These are phyloP conservation scores for Archocentrus centrarchus DNA, from an alignment of 2,113 vertebrate species.

Conservation along the genomic window DNA sequence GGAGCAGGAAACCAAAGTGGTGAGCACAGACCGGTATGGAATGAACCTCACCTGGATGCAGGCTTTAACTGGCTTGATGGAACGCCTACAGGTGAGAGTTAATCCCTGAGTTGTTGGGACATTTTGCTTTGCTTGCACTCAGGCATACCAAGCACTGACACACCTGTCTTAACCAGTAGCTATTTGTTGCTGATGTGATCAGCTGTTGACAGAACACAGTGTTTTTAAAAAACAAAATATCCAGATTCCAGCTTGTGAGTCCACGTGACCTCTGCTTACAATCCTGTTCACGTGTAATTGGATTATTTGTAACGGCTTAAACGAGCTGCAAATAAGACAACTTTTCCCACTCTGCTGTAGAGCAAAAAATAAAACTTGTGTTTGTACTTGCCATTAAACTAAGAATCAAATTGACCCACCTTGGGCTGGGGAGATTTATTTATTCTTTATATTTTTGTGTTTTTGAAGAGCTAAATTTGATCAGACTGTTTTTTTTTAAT, in stretches of 20 bases:
- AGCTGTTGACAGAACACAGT: background rate
- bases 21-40: slow-evolving; percentile 84
- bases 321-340: background rate
- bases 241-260: background rate
- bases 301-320: background rate
- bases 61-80: slow-evolving; percentile 86
- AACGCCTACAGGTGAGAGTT: slow-evolving; percentile 84
- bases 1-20: slow-evolving; percentile 86
- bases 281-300: background rate
- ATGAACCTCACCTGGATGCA: slow-evolving; percentile 88
- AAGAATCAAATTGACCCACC: background rate
- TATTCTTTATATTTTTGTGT: background rate
- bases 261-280: background rate
- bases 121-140: background rate
- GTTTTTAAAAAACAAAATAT: fast-evolving
- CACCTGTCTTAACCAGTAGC: background rate
- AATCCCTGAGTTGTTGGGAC: background rate
- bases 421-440: background rate
- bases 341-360: background rate
- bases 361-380: background rate
- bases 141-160: background rate
- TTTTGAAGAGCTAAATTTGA: background rate
- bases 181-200: background rate
- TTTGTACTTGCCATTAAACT: background rate
- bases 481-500: background rate